Base-by-base conservation (phyloP, 2,888 invertebrate genomes). In the Fragum fragum region DNA sequence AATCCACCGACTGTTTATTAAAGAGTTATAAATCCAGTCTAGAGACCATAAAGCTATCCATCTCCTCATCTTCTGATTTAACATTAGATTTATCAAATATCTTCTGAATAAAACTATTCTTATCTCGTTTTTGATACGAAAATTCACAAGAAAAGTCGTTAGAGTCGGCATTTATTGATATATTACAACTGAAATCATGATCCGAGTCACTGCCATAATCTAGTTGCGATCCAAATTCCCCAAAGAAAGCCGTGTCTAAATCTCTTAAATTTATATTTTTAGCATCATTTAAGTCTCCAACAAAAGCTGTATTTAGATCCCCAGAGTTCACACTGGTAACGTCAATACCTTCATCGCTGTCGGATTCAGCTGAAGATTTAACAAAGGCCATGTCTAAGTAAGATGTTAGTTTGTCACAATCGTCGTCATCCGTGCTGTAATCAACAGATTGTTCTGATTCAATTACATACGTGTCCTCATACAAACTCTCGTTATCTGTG, bases 341-440 rank as follows among this genome's bases (percentile, higher is more conserved):
- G 28, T 80, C 80, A 68, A 80, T 80, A 57, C 80, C 80, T 76
- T 80, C 80, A 59, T 80, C 80, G 75, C 75, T 73, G 28, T 76
- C 80, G 7, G 76, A 76, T 47, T 80, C 75, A 66, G 55, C 29
- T 55, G 76, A 63, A 28, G 72, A 66, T 28, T 75, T 76, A 1
- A 80, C 47, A 47, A 80, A 80, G 39, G 80, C 80, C 42, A 63
- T 68, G 47, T 80, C 73, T 23, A 80, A 28, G 18, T 53, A 1
- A n/a, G 23, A 29, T 29, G 11, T 32, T 29, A 5, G 16, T 1
- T 23, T 14, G 26, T 36, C 63, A 59, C 18, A 11, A 11, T 42
- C 28, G n/a, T 21, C 28, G 61, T 16, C 7, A 36, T 53, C n/a
- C 21, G n/a, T 29, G 7, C 55, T 36, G 39, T 55, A 32, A 28